phyloP scores from a whole-genome alignment of 1,140 invertebrate species.

The Formica selysi region DNA sequence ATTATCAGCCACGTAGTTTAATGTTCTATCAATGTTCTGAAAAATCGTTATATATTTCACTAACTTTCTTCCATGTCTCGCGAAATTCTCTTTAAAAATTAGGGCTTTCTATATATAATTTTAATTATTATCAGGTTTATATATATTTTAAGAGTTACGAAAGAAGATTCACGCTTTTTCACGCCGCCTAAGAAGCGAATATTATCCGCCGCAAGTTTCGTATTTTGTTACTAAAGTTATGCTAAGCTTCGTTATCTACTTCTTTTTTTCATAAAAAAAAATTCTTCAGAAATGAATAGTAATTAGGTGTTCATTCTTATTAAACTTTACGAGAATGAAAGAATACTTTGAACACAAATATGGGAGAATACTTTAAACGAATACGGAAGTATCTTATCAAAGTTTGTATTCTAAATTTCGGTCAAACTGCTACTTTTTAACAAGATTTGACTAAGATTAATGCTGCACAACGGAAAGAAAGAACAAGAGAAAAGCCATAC shows the following conservation, averaged over 20 bases:
- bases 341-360: conserved; percentile 11
- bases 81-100: not conserved
- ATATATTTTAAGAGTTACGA: not conserved
- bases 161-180: not conserved
- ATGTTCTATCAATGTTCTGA: not conserved
- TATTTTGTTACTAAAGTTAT: conserved; percentile 6
- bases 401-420: conserved; percentile 31
- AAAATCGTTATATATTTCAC: not conserved
- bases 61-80: not conserved
- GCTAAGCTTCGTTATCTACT: conserved; percentile 10
- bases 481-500: conserved; percentile 12
- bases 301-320: conserved; percentile 7
- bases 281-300: not conserved
- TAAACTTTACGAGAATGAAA: conserved; percentile 15
- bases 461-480: not conserved
- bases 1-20: not conserved
- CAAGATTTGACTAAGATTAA: conserved; percentile 50
- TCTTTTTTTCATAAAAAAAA: not conserved
- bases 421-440: conserved; percentile 20
- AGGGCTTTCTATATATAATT: not conserved
- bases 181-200: not conserved
- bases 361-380: conserved; percentile 9
- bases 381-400: conserved; percentile 37
- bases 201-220: not conserved
- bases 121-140: not conserved